phyloP scores from a whole-genome alignment of 1,140 invertebrate genomes.

The Pentalonia nigronervosa region DNA sequence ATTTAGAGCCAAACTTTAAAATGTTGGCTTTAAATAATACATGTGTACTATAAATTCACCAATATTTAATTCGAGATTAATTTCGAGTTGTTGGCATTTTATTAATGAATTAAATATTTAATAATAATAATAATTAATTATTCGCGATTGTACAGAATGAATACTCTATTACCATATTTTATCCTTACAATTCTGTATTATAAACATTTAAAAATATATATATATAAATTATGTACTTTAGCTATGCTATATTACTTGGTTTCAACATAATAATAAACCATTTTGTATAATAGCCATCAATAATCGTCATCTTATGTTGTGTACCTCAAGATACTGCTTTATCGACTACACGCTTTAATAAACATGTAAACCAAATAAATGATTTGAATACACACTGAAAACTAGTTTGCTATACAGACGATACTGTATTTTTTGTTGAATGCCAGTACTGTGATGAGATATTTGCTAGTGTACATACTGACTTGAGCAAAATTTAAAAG shows the following conservation, averaged over 20 bases:
- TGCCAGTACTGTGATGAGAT: too few relatives aligned
- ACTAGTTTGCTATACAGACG: too few relatives aligned
- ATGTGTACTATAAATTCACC: background rate
- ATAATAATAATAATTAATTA: background rate
- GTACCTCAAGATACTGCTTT: too few relatives aligned
- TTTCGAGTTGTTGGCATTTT: background rate
- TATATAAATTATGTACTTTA: background rate
- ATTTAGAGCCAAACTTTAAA: background rate
- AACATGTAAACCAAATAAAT: too few relatives aligned
- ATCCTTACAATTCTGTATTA: background rate
- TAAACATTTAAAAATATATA: background rate
- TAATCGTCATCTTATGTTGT: background rate
- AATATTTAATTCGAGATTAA: too few relatives aligned
- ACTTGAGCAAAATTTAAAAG: too few relatives aligned
- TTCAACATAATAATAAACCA: background rate
- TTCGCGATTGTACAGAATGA: background rate
- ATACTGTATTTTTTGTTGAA: too few relatives aligned
- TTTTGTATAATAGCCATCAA: background rate
- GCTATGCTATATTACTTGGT: background rate
- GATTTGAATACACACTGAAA: too few relatives aligned
- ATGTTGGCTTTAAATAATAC: background rate
- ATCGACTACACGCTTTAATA: too few relatives aligned
- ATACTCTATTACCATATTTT: background rate
- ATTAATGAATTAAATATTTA: background rate
- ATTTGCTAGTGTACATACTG: too few relatives aligned